A percentile compares a stretch with the other conserved stretches of the same genome.
Conservation (phyloP, 2,113 vertebrate species). For the Halcyon malimbica region DNA sequence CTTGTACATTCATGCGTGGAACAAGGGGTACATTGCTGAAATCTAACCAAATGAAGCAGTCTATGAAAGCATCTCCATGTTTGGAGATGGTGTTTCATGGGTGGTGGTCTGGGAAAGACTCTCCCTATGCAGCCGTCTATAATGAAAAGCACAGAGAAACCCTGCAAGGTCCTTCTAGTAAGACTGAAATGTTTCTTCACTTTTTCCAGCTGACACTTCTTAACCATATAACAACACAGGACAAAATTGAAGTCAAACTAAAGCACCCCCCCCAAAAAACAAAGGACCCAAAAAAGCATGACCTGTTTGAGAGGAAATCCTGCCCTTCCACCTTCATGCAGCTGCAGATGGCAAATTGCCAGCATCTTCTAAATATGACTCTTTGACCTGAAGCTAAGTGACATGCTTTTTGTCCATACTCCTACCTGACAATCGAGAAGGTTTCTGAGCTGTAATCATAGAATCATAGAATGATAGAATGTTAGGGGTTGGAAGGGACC, state of each 20-base stretch:
- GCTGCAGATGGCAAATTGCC: conserved; percentile 60
- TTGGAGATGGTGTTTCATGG: neutral
- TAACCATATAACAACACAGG: neutral
- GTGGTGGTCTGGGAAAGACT: neutral
- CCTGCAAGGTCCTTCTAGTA: neutral
- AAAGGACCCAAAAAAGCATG: conserved; percentile 61
- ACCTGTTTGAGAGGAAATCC: conserved; percentile 63
- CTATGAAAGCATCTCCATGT: neutral
- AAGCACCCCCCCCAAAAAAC: neutral
- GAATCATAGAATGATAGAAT: neutral
- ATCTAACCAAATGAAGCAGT: neutral
- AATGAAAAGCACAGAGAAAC: neutral
- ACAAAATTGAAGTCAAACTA: conserved; percentile 30
- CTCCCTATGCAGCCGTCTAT: neutral
- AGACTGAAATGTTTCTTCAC: neutral
- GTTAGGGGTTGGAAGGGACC: too few relatives aligned
- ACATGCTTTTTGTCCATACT: neutral
- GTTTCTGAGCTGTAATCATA: neutral
- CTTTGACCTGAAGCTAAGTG: conserved; percentile 9
- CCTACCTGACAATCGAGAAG: neutral
- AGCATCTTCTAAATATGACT: conserved; percentile 32
- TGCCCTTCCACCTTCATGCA: conserved; percentile 59
- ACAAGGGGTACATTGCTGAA: neutral
- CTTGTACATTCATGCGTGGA: neutral
- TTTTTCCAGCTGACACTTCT: neutral